phyloP scores from a whole-genome alignment of 2,888 invertebrate genomes.

The Stenchaetothrips biformis region DNA sequence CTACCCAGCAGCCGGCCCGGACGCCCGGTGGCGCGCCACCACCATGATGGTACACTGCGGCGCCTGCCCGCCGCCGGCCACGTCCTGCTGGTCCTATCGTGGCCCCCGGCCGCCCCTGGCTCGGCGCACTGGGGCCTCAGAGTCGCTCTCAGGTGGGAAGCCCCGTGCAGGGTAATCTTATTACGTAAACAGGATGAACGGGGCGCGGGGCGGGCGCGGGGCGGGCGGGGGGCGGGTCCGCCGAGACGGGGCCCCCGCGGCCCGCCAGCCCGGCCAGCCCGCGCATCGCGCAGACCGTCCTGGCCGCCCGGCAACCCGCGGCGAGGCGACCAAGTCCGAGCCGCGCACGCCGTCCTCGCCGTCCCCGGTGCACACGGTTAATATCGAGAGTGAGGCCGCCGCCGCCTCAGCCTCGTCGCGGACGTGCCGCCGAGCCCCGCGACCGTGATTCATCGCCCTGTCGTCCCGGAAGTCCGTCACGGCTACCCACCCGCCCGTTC shows the following conservation, averaged over 20 bases:
- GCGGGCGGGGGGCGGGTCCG: not conserved
- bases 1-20: too few relatives aligned
- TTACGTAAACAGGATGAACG: slow-evolving; percentile 15
- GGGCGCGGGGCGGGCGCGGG: not conserved
- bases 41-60: too few relatives aligned
- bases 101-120: too few relatives aligned
- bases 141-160: slow-evolving; percentile 1
- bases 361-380: not conserved
- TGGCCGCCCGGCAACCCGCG: not conserved
- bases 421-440: too few relatives aligned
- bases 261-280: not conserved
- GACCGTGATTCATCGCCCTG: too few relatives aligned
- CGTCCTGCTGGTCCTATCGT: too few relatives aligned
- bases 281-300: not conserved
- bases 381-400: not conserved
- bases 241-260: not conserved
- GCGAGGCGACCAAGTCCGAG: not conserved
- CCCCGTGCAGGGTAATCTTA: slow-evolving; percentile 11
- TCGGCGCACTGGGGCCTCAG: too few relatives aligned
- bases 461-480: not conserved
- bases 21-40: too few relatives aligned
- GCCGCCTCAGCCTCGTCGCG: not conserved
- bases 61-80: too few relatives aligned
- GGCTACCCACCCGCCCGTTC: not conserved
- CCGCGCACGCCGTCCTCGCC: not conserved